Percentiles rank a stretch among this genome's conserved stretches.
phyloP scores from a whole-genome alignment of 2,888 invertebrate species.

The Conomelus anceps region DNA sequence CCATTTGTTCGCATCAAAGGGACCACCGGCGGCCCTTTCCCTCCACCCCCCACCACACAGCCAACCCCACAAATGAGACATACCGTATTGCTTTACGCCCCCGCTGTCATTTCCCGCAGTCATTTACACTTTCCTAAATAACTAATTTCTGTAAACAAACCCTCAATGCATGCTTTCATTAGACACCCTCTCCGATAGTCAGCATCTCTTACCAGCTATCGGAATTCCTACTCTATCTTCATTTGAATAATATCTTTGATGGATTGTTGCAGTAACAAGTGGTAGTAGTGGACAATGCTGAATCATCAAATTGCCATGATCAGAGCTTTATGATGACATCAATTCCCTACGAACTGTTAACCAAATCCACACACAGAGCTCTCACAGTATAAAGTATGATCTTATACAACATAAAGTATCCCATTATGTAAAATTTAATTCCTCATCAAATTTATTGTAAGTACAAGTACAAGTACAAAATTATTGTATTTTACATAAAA shows the following conservation, averaged over 20 bases:
- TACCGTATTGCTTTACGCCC: background rate
- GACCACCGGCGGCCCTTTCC: slow-evolving; percentile 14
- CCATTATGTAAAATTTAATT: no score
- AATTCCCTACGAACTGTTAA: no score
- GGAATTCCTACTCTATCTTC: background rate
- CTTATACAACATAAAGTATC: no score
- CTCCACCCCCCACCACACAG: background rate
- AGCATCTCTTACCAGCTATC: background rate
- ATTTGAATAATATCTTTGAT: background rate
- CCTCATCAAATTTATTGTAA: no score
- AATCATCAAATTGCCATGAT: background rate
- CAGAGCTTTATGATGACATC: no score
- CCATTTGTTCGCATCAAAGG: slow-evolving; percentile 20
- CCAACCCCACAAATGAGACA: background rate
- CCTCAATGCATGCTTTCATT: background rate
- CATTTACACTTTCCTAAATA: slow-evolving; percentile 7
- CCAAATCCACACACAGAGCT: no score
- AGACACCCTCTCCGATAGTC: background rate
- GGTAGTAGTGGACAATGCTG: background rate
- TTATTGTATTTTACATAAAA: no score
- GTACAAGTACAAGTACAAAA: no score
- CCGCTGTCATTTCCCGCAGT: background rate
- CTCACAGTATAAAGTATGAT: no score
- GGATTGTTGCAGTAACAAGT: background rate
- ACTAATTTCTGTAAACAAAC: background rate